Conservation (phyloP, 2,797 vertebrate genomes). For the Oreonectes daqikongensis region DNA sequence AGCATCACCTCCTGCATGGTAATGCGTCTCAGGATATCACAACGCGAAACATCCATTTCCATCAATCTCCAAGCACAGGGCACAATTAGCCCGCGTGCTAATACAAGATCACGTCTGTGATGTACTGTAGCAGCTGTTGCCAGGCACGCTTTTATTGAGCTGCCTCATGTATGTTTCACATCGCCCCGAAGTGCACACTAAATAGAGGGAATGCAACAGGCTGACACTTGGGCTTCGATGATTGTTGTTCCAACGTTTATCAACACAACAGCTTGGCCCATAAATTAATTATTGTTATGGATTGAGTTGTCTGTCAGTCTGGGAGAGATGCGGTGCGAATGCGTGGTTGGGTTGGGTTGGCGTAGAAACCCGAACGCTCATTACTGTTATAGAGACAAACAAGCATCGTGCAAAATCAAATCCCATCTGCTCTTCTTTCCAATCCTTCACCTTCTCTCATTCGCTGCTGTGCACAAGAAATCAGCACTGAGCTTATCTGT, state of each 20-base stretch:
- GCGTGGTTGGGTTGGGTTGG: slow-evolving; percentile 55
- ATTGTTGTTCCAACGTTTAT: slow-evolving; percentile 47
- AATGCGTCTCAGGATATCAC: not conserved
- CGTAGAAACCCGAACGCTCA: slow-evolving; percentile 54
- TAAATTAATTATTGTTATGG: slow-evolving; percentile 58
- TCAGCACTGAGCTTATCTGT: slow-evolving; percentile 13
- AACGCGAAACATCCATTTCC: slow-evolving; percentile 27
- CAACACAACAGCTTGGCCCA: slow-evolving; percentile 58
- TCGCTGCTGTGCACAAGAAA: slow-evolving; percentile 38
- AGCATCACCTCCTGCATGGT: not conserved
- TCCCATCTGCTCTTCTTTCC: slow-evolving; percentile 56
- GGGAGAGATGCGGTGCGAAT: slow-evolving; percentile 45
- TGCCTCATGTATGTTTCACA: slow-evolving; percentile 49
- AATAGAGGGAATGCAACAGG: slow-evolving; percentile 49
- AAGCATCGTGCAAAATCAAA: slow-evolving; percentile 51
- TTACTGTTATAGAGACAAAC: slow-evolving; percentile 56
- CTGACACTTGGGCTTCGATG: slow-evolving; percentile 44
- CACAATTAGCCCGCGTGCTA: not conserved
- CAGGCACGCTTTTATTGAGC: slow-evolving; percentile 20
- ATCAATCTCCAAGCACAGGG: slow-evolving; percentile 12
- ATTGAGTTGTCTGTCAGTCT: slow-evolving; percentile 59
- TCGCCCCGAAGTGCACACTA: slow-evolving; percentile 44
- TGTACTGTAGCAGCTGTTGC: slow-evolving; percentile 15
- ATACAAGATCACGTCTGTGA: slow-evolving; percentile 16
- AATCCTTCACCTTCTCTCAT: slow-evolving; percentile 40